Evolutionary conservation across 2,888 invertebrate genomes (phyloP), one percentile per base, ranked within the genome.

Genomic region (Caenorhabditis sulstoni): DNA sequence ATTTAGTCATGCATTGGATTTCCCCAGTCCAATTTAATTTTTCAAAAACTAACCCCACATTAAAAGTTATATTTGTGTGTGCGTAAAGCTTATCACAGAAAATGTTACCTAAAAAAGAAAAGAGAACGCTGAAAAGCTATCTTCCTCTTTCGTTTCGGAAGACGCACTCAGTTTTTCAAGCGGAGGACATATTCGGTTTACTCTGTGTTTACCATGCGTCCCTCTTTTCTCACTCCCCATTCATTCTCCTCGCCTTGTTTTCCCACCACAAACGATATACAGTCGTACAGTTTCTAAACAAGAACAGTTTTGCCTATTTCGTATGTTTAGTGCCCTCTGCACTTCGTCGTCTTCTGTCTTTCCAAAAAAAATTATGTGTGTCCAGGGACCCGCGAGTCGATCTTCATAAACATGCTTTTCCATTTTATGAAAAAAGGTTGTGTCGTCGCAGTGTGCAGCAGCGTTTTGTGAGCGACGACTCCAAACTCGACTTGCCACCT

Each of bases 401-500:
- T 3, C 44, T 2, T 16, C 47, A 20, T 20, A 20, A 3, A 47
- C 16, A 47, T 35, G 35, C 47, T 22, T 35, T 29, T 49, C 44
- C 12, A 22, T 45, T 58, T 29, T 23, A 58, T 58, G 44, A 22
- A 41, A 58, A 59, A 59, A 59, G 7, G 16, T 35, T 47, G 16
- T 35, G 39, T 57, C 16, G 23, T 7, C 29, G 53, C 35, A 49
- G 22, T 41, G 11, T 23, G 41, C 14, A 8, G 49, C 29, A 58
- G 52, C 52, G 29, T 52, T 65, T 16, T 58, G 14, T 22, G 62
- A 18, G 14, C 8, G 22, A 12, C 29, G 45, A 65, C 65, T 65
- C 41, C 65, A 39, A 23, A 57, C 37, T 7, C 29, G 23, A 41
- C 41, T 66, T n/a, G 44, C 58, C 61, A 75, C 57, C 47, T 50